phyloP scores from a whole-genome alignment of 1,140 invertebrate genomes.

The Agrilus planipennis region DNA sequence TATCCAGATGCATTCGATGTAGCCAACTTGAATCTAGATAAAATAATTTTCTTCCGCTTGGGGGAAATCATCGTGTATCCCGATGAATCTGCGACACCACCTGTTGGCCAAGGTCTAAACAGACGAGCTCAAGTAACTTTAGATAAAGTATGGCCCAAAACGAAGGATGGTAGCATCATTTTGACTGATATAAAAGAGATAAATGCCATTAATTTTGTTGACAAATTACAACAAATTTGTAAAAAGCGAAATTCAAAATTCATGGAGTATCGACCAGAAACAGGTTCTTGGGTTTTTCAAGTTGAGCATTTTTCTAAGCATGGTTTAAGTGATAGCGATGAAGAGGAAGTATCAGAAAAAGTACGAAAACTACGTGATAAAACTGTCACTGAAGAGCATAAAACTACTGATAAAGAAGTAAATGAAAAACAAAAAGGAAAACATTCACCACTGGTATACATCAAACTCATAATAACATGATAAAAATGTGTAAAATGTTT shows the following conservation, averaged over 20 bases:
- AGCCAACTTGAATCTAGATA: constrained; percentile 79
- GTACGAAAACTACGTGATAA: neutral
- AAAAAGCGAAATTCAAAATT: constrained; percentile 80
- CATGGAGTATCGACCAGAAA: constrained; percentile 88
- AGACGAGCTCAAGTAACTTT: constrained; percentile 83
- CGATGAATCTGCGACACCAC: constrained; percentile 56
- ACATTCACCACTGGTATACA: neutral
- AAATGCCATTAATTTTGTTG: constrained; percentile 73
- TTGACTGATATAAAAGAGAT: constrained; percentile 74
- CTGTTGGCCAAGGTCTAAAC: constrained; percentile 80
- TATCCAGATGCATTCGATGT: constrained; percentile 82
- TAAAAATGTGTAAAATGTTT: neutral
- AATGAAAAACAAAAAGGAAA: constrained; percentile 6
- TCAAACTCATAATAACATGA: neutral
- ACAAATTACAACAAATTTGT: constrained; percentile 72
- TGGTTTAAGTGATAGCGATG: constrained; percentile 80
- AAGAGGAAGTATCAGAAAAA: constrained; percentile 48
- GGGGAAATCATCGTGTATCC: constrained; percentile 66
- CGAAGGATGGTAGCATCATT: constrained; percentile 67
- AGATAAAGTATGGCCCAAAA: constrained; percentile 87
- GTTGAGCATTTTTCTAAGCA: constrained; percentile 97
- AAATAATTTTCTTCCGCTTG: constrained; percentile 64
- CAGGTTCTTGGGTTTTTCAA: constrained; percentile 91
- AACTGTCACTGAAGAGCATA: constrained; percentile 2
- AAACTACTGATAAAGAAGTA: constrained; percentile 11